Evolutionary conservation across 2,113 vertebrate genomes (phyloP).

Genomic region (Strigops habroptila): DNA sequence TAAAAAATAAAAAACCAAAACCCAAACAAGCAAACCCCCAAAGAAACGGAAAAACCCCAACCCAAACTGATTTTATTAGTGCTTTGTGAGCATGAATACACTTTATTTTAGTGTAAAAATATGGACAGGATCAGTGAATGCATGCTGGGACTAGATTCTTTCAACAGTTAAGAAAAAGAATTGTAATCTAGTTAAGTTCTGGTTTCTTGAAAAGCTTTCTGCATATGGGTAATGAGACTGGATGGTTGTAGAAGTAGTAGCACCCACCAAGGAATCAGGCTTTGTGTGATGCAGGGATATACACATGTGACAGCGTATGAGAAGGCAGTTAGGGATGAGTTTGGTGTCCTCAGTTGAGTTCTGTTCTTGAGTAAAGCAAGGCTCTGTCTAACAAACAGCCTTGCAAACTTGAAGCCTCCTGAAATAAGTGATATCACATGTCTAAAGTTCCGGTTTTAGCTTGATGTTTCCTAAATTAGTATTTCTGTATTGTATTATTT

Average conservation of each 20-base stretch:
- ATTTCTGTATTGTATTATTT: background rate
- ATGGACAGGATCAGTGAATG: background rate
- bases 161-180: background rate
- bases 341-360: background rate
- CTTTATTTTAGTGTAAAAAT: background rate
- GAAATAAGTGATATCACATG: background rate
- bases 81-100: background rate
- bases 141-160: background rate
- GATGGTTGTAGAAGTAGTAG: background rate
- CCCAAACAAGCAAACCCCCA: background rate
- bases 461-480: background rate
- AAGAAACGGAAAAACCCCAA: background rate
- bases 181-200: background rate
- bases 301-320: background rate
- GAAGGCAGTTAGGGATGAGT: background rate
- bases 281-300: background rate
- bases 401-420: background rate
- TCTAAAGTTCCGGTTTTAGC: background rate
- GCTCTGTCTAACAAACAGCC: background rate
- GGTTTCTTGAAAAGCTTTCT: background rate
- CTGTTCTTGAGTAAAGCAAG: background rate
- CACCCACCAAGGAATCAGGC: background rate
- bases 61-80: background rate
- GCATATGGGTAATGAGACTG: background rate
- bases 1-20: background rate